Percentiles rank a stretch among this genome's conserved stretches.
These are phyloP conservation scores for Alligator mississippiensis DNA, from an alignment of 2,113 vertebrate genomes.

Conservation along the genomic window DNA sequence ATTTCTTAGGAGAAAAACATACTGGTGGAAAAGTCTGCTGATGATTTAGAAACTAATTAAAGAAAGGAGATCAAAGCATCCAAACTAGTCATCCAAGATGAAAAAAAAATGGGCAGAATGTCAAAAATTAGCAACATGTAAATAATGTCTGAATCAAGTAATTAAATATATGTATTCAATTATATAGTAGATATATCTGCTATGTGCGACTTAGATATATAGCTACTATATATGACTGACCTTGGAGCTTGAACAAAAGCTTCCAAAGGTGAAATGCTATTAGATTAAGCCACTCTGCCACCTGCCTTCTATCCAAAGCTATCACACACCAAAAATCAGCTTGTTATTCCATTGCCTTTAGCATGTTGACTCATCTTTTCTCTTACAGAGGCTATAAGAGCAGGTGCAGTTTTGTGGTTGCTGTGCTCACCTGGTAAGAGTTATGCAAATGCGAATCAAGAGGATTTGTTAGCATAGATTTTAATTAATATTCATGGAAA, in stretches of 20 bases:
- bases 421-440: neutral
- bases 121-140: neutral
- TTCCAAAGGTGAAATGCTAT: neutral
- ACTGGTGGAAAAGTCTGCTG: neutral
- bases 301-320: neutral
- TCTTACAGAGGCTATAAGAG: neutral
- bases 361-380: neutral
- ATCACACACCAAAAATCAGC: neutral
- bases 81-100: neutral
- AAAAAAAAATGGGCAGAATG: neutral
- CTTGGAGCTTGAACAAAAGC: neutral
- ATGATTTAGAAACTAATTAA: neutral
- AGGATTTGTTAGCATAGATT: neutral
- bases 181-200: neutral
- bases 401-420: neutral
- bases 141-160: neutral
- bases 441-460: neutral
- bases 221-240: neutral
- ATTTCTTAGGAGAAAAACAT: neutral
- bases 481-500: neutral
- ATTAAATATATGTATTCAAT: neutral
- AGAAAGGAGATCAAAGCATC: neutral
- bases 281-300: neutral
- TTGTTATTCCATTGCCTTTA: slow-evolving; percentile 3
- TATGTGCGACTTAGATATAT: too few species aligned